Evolutionary conservation across 2,113 vertebrate genomes (phyloP), one percentile per base, ranked within the genome.

Genomic region (Menura novaehollandiae): DNA sequence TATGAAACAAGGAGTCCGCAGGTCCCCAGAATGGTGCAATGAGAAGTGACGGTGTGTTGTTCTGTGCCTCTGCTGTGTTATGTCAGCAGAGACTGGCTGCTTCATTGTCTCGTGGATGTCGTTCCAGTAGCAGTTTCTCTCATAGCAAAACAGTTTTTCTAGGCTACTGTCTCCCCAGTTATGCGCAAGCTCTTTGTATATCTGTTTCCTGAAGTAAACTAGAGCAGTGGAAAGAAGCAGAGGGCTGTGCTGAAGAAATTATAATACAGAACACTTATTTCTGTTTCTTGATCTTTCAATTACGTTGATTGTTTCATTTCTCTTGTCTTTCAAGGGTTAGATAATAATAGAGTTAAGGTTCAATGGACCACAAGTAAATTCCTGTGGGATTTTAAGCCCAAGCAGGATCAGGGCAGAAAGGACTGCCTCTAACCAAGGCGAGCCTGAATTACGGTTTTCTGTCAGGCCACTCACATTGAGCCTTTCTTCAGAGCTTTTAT

Each of bases 91-190:
- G 28, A 41, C 46, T 66, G 66, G 41, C 59, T 87, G 33, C 51
- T 66, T 41, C 1, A 0, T 62, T 64, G 26, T 71, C 39, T 71
- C 2, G 0, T 62, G 47, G 26, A 14, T 63, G 17, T 47, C 5
- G 6, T 44, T 82, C 60, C n/a, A 62, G 24, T 7, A 71, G 51
- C n/a, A 47, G 32, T 78, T 85, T 62, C 39, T 75, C n/a, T 79
- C 66, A 49, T 3, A 62, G 39, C 43, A 85, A 78, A 95, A 63
- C 39, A 33, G 28, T 8, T 72, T 83, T 80, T 67, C 7, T 62
- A 59, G 53, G 39, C 15, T 49, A 4, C 43, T 76, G 35, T 44
- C 15, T 85, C 11, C 24, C 26, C 27, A 52, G 22, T 56, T 81
- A 46, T 2, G 3, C 24, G n/a, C 60, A 74, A 1, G 2, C 5